These are phyloP conservation scores for Sminthurinus aureus DNA, from an alignment of 2,888 invertebrate species.

Conservation along the genomic window DNA sequence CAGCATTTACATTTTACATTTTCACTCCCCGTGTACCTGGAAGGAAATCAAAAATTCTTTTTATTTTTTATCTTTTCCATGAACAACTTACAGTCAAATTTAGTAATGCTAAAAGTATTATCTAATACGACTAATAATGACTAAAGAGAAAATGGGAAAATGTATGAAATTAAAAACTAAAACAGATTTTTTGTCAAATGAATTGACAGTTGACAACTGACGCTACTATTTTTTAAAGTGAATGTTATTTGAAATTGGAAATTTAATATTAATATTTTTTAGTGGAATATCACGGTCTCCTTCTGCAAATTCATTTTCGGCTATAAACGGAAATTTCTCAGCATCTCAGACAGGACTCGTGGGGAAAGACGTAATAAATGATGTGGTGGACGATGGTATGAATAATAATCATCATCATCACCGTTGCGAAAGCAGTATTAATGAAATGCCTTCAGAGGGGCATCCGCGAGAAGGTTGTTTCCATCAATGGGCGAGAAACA, in stretches of 20 bases:
- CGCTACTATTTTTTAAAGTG: too few species aligned
- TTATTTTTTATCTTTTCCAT: too few species aligned
- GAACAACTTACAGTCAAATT: too few species aligned
- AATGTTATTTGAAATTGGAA: too few species aligned
- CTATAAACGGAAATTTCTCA: conserved; percentile 30
- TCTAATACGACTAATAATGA: too few species aligned
- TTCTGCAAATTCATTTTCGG: conserved; percentile 42
- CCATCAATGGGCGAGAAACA: conserved; percentile 44
- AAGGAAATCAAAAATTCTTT: too few species aligned
- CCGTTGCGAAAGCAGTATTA: conserved; percentile 19
- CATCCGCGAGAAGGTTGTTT: conserved; percentile 16
- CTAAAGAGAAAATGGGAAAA: too few species aligned
- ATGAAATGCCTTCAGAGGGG: conserved; percentile 24
- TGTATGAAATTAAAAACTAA: too few species aligned
- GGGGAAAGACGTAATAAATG: conserved; percentile 2
- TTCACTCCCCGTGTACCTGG: not conserved
- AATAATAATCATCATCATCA: conserved; percentile 23
- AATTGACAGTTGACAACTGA: too few species aligned
- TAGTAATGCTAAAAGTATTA: too few species aligned
- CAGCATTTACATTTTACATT: not conserved
- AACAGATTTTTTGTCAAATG: too few species aligned
- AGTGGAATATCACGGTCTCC: conserved; percentile 52
- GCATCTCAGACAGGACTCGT: conserved; percentile 45
- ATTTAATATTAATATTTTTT: too few species aligned
- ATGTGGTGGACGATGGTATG: conserved; percentile 11